A percentile compares a stretch with the other conserved stretches of the same genome.
Evolutionary conservation across 2,113 vertebrate genomes (phyloP).

Genomic region (rabbit (Oryctolagus cuniculus)): mOryCun1.1 NC_091432.1:184779001-184779500

Average conservation of each 20-base stretch:
- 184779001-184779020: background rate
- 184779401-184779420: too few relatives aligned
- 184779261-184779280: background rate
- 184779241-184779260: background rate
- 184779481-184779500: too few relatives aligned
- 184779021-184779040: constrained; percentile 72
- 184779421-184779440: too few relatives aligned
- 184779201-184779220: background rate
- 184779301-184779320: background rate
- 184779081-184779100: background rate
- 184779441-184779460: too few relatives aligned
- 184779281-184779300: background rate
- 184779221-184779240: background rate
- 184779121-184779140: background rate
- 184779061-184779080: background rate
- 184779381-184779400: too few relatives aligned
- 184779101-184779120: background rate
- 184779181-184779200: background rate
- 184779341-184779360: background rate
- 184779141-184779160: background rate
- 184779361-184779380: too few relatives aligned
- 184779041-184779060: background rate
- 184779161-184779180: background rate
- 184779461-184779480: too few relatives aligned
- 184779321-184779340: constrained; percentile 2